Percentiles rank a stretch among this genome's conserved stretches.
phyloP scores from a whole-genome alignment of 2,888 invertebrate species.

The Tuberolachnus salignus region DNA sequence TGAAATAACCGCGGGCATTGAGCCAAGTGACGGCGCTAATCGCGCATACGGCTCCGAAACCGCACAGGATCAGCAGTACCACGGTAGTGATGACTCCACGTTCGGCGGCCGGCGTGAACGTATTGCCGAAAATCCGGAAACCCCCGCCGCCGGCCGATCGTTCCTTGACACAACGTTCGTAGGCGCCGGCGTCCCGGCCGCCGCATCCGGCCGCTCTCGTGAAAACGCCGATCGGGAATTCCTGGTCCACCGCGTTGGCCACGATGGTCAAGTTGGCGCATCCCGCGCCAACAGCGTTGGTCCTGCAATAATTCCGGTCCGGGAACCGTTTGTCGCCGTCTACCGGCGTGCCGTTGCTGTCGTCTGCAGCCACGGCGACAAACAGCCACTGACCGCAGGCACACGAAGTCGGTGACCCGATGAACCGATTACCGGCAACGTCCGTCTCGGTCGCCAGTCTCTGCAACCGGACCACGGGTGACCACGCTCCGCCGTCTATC shows the following conservation, averaged over 20 bases:
- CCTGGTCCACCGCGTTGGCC: background rate
- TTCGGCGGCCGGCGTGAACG: conserved; percentile 14
- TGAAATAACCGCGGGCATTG: conserved; percentile 61
- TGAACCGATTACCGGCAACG: conserved; percentile 18
- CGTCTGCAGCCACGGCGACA: background rate
- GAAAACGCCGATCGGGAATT: background rate
- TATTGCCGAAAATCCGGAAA: background rate
- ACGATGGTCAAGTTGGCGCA: conserved; percentile 21
- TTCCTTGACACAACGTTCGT: background rate
- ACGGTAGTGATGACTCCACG: conserved; percentile 29
- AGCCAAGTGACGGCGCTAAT: conserved; percentile 56
- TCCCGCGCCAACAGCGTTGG: conserved; percentile 66
- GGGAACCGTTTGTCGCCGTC: conserved; percentile 64
- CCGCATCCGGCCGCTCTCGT: conserved; percentile 70
- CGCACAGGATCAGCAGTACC: conserved; percentile 62
- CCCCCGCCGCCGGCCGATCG: background rate
- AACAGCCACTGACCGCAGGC: conserved; percentile 17
- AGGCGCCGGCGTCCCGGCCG: conserved; percentile 64
- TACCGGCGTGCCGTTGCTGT: conserved; percentile 62
- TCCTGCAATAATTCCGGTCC: conserved; percentile 62
- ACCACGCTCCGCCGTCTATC: background rate
- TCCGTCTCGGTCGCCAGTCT: background rate
- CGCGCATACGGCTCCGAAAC: conserved; percentile 58
- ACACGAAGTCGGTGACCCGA: background rate
- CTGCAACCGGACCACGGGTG: conserved; percentile 17